A percentile compares a stretch with the other conserved stretches of the same genome.
Conservation (phyloP, 1,140 invertebrate species). For the Lepidurus couesii region DNA sequence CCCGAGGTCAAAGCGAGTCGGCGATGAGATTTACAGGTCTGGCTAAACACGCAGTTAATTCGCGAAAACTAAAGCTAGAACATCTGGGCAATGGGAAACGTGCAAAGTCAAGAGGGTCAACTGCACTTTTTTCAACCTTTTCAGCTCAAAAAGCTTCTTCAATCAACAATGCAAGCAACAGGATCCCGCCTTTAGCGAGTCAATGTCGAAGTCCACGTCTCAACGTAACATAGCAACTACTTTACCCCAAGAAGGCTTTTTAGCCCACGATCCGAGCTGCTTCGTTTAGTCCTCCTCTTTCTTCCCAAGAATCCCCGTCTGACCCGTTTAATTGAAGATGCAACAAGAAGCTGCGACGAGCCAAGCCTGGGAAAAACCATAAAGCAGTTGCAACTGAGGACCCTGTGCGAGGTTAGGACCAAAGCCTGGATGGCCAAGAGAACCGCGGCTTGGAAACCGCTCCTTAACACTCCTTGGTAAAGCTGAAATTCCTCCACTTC, state of each 20-base stretch:
- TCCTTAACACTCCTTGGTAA: not conserved
- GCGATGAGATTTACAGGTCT: slow-evolving; percentile 11
- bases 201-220: not conserved
- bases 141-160: not conserved
- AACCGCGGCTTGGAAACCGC: not conserved
- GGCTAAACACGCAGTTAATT: not conserved
- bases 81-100: not conserved
- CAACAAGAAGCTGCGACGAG: not conserved
- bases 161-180: not conserved
- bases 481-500: not conserved
- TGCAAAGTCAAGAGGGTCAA: not conserved
- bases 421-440: not conserved
- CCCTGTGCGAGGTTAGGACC: slow-evolving; percentile 7
- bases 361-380: not conserved
- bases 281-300: not conserved
- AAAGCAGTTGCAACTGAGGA: not conserved
- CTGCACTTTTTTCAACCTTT: not conserved
- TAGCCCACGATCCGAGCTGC: not conserved
- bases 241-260: not conserved
- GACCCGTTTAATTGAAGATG: no score
- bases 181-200: not conserved
- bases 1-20: not conserved
- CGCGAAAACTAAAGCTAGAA: not conserved
- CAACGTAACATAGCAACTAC: not conserved
- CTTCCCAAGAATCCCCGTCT: no score